Percentiles rank a stretch among this genome's conserved stretches.
Conservation (phyloP, 2,113 vertebrate genomes). For the Onychostoma macrolepis region DNA sequence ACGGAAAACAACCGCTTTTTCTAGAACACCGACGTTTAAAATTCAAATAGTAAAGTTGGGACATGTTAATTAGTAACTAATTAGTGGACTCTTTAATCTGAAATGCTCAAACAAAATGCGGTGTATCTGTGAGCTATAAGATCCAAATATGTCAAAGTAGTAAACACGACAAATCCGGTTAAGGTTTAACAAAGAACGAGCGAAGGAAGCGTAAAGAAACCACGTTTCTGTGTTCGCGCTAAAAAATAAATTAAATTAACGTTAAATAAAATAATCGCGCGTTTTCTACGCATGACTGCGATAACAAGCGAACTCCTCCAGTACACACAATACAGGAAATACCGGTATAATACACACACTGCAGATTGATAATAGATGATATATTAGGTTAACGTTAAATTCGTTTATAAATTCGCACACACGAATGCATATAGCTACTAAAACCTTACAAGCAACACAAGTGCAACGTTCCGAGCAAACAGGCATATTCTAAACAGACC, state of each 20-base stretch:
- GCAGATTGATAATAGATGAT: neutral
- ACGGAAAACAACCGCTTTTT: neutral
- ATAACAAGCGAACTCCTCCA: neutral
- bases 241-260: neutral
- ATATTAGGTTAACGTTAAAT: neutral
- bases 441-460: neutral
- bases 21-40: neutral
- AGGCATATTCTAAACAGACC: neutral
- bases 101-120: neutral
- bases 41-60: neutral
- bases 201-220: neutral
- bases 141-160: conserved; percentile 39
- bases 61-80: neutral
- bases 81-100: neutral
- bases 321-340: neutral
- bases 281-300: neutral
- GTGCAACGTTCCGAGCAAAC: neutral
- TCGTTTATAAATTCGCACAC: neutral
- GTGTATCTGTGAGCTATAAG: neutral
- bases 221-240: neutral
- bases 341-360: neutral
- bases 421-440: neutral
- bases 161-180: conserved; percentile 8
- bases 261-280: neutral
- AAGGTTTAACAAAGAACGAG: conserved; percentile 23